phyloP scores from a whole-genome alignment of 2,113 vertebrate species.

The Chamaea fasciata region DNA sequence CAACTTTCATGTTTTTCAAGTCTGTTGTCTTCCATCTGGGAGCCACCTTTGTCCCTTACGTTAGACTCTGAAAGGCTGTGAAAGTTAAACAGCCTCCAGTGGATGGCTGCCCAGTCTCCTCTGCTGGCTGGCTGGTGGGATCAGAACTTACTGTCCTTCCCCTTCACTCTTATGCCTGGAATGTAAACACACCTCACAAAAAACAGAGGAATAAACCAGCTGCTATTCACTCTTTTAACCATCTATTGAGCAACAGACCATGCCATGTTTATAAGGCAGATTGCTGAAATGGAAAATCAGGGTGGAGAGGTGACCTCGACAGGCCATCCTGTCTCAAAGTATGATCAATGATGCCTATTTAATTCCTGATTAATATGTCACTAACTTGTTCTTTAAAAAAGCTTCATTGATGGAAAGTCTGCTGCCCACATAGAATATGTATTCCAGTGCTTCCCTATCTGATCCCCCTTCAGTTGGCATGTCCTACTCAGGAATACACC shows the following conservation, averaged over 20 bases:
- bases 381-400: background rate
- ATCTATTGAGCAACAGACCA: conserved; percentile 15
- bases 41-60: conserved; percentile 9
- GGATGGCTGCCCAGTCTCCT: conserved; percentile 28
- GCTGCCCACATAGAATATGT: background rate
- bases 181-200: conserved; percentile 55
- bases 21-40: conserved; percentile 41
- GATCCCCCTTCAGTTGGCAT: background rate
- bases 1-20: conserved; percentile 15
- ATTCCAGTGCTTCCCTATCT: background rate
- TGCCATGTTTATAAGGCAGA: conserved; percentile 26
- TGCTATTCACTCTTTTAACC: conserved; percentile 30
- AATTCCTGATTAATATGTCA: conserved; percentile 22
- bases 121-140: conserved; percentile 12
- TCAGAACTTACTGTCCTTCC: conserved; percentile 41
- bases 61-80: background rate
- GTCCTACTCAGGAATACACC: background rate
- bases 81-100: conserved; percentile 7
- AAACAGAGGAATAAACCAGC: conserved; percentile 47
- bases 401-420: background rate
- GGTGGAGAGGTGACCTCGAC: background rate
- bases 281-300: conserved; percentile 45
- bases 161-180: conserved; percentile 10
- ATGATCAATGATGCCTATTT: background rate
- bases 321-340: background rate